Base-by-base conservation (phyloP, 2,113 vertebrate genomes). In the Ptilorrhoa leucosticta region DNA sequence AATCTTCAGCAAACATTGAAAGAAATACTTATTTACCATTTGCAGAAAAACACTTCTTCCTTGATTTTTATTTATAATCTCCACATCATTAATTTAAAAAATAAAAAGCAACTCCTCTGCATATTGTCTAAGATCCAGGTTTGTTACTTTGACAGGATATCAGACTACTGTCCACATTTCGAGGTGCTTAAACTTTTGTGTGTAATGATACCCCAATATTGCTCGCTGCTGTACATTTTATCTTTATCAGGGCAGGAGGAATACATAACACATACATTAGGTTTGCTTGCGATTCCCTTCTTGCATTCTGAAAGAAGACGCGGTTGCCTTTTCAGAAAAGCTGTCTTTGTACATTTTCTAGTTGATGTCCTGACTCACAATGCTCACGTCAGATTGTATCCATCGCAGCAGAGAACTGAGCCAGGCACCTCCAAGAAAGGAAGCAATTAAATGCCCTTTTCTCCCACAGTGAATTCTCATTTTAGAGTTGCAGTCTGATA, bases 341-440 rank as follows among this genome's bases (percentile, higher is more conserved):
- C 83, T 97, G 89, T 94, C 96, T 66, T 80, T 77, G 84, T 90
- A 9, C n/a, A 93, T 98, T 97, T 97, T 94, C 93, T 90, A 35
- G 87, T 39, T 94, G 94, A 96, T 88, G 68, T 60, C 69, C 72
- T 97, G 93, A 94, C 97, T 96, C 96, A 61, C 89, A 97, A 28
- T 91, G 81, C 86, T 95, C 78, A 23, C 23, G 93, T 97, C 95
- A 97, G 89, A 69, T 81, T 94, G 33, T 35, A 87, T 97, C 95
- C 85, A 57, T 86, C 13, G 31, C 27, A 85, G 50, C 92, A 83
- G 70, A 66, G 95, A 97, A 90, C 64, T 71, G 63, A 86, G 94
- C 45, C 42, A 76, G 93, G 76, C 69, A 97, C 86, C 91, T 95
- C 92, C 75, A 91, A 90, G 87, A 92, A 92, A 93, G 58, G 30